Percentiles rank a stretch among this genome's conserved stretches.
Evolutionary conservation across 2,888 invertebrate genomes (phyloP).

Genomic region (Beris morrisii): DNA sequence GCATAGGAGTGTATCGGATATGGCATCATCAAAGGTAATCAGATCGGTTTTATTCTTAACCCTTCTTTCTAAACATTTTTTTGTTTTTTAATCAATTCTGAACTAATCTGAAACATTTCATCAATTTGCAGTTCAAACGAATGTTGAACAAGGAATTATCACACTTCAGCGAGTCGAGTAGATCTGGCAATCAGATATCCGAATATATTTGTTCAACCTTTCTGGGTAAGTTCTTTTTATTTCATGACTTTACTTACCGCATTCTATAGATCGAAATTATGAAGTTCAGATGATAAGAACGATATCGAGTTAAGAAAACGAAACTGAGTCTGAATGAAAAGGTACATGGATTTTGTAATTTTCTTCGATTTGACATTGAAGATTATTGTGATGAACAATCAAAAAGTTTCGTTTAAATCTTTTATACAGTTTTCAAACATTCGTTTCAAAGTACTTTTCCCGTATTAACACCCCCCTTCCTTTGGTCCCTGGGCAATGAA

Average conservation of each 20-base stretch:
- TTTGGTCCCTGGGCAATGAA: no score
- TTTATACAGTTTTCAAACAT: no score
- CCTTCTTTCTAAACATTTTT: constrained; percentile 6
- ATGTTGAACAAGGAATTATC: constrained; percentile 99
- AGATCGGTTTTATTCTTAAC: neutral
- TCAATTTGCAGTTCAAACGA: constrained; percentile 86
- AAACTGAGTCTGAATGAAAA: no score
- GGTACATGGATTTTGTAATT: no score
- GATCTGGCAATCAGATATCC: constrained; percentile 98
- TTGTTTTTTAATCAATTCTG: neutral
- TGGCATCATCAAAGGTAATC: constrained; percentile 97
- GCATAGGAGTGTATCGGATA: constrained; percentile 98
- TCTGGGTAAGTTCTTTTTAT: constrained; percentile 76
- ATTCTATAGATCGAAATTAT: no score
- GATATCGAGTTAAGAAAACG: no score
- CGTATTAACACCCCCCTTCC: no score
- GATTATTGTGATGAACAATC: neutral
- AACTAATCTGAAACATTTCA: constrained; percentile 22
- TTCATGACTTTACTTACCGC: no score
- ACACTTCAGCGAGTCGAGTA: constrained; percentile 98
- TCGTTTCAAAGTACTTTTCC: no score
- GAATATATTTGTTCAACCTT: constrained; percentile 99
- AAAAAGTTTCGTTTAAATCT: neutral
- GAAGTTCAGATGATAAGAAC: no score
- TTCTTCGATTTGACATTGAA: neutral